Base-by-base conservation (phyloP, 2,113 vertebrate genomes). In the Actinemys pallida region DNA sequence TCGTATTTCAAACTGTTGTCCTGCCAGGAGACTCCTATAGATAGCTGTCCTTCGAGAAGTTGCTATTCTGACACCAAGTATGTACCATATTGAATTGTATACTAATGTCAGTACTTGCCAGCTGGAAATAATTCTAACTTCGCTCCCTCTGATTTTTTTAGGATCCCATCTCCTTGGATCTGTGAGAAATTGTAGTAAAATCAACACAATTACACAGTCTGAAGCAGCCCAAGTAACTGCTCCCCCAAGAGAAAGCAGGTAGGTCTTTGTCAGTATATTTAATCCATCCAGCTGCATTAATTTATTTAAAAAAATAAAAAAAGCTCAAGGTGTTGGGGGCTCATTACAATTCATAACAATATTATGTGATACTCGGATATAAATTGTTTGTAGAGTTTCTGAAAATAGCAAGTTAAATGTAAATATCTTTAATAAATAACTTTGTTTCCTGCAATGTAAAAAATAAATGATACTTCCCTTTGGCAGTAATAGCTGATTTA, bases 401-500 rank as follows among this genome's bases (percentile, higher is more conserved):
- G 96, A 97, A 98, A 98, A 97, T 94, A 96, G 94, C 95, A 95
- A 95, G 97, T 97, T 97, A 91, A 91, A 96, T 95, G 97, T 97
- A 98, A 98, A 97, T 97, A 97, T 98, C 94, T 98, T 99, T 98
- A 98, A 99, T 99, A 99, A 99, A 99, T 99, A 99, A 98, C 96
- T 97, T 98, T 96, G 89, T 95, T 97, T 97, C 94, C 98, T 95
- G 97, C 95, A 96, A 96, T 98, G 98, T 98, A 98, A 98, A 98
- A 98, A 98, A 98, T 98, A 98, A 98, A 98, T 97, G 98, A 93
- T 97, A 98, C 98, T 95, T 98, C 98, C 98, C 98, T 98, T 99
- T 99, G 98, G 98, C 98, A 98, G 98, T 98, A 98, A 98, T 98
- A 98, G 98, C 98, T 98, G 98, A 98, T 98, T 98, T 96, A 98